Evolutionary conservation across 2,888 invertebrate genomes (phyloP), one percentile per base, ranked within the genome.

Genomic region (Drosophila meridiana): DNA sequence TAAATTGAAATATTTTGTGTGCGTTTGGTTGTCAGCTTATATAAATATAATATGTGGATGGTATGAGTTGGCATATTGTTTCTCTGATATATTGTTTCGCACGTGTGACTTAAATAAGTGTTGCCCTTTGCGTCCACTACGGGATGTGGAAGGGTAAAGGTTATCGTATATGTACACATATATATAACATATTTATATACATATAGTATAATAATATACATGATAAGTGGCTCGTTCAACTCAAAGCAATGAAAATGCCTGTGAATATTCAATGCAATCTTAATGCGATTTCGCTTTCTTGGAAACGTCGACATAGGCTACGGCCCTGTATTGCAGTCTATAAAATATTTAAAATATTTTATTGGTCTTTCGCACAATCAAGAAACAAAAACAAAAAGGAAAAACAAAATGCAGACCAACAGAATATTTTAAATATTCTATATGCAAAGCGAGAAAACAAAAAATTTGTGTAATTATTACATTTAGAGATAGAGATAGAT

Each of bases 221-320:
- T 20, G 47, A 34, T 45, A 53, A 40, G 11, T 38, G 50, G 88
- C 86, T 87, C 86, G 83, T 80, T 82, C 69, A 89, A 83, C 87
- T 87, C 82, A 90, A 90, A 87, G 91, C 87, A 85, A 87, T 90
- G 90, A 91, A 91, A 91, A 91, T 91, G 91, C 91, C 89, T 90
- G 91, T 91, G 87, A 91, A 90, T 87, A 80, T 82, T 80, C 80
- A 88, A 82, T 87, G 83, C 88, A 86, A 80, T 86, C 76, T 78
- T 56, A 66, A 68, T 64, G 53, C 69, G 59, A 63, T 48, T 65
- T 56, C 45, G 36, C 38, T 28, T 69, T 65, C 14, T 45, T 65
- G 76, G 71, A 53, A 53, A 43, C 50, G 50, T 20, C 56, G 47
- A 47, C 20, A 34, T 20, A 36, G 53, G 74, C 81, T 66, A 69